These are phyloP conservation scores for Xyrauchen texanus DNA, from an alignment of 2,113 vertebrate species.

Conservation along the genomic window DNA sequence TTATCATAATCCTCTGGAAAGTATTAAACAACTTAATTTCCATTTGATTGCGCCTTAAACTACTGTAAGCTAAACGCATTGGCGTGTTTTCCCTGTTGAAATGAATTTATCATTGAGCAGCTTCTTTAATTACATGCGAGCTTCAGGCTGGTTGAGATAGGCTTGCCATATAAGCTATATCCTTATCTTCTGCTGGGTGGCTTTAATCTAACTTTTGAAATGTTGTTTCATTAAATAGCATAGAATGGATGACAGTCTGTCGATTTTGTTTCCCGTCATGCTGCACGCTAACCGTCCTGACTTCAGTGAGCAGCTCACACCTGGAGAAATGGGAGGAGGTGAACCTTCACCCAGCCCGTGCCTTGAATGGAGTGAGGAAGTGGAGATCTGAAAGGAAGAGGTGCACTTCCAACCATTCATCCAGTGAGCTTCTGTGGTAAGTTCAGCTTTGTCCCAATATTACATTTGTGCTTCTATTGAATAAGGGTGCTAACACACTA, in stretches of 20 bases:
- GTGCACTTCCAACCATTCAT: constrained; percentile 83
- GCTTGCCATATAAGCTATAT: constrained; percentile 14
- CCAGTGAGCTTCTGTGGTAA: constrained; percentile 92
- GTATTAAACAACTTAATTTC: constrained; percentile 35
- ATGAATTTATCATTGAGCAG: constrained; percentile 23
- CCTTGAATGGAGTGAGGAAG: constrained; percentile 71
- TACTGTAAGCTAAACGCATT: constrained; percentile 17
- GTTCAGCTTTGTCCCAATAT: background rate
- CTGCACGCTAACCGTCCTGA: constrained; percentile 9
- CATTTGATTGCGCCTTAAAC: constrained; percentile 31
- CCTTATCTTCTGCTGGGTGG: constrained; percentile 1
- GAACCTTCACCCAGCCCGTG: constrained; percentile 78
- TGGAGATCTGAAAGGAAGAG: constrained; percentile 79
- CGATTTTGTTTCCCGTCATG: background rate
- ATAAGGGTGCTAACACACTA: background rate
- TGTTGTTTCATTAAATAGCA: constrained; percentile 23
- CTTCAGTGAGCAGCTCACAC: constrained; percentile 78
- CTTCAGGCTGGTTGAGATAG: background rate
- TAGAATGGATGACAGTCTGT: background rate
- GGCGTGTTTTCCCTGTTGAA: constrained; percentile 9
- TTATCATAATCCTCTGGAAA: constrained; percentile 43
- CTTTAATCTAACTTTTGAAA: constrained; percentile 1
- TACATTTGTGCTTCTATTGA: background rate
- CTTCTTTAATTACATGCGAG: constrained; percentile 9
- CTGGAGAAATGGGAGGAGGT: constrained; percentile 90